phyloP scores from a whole-genome alignment of 2,888 invertebrate species.

The Esperia sulphurella region DNA sequence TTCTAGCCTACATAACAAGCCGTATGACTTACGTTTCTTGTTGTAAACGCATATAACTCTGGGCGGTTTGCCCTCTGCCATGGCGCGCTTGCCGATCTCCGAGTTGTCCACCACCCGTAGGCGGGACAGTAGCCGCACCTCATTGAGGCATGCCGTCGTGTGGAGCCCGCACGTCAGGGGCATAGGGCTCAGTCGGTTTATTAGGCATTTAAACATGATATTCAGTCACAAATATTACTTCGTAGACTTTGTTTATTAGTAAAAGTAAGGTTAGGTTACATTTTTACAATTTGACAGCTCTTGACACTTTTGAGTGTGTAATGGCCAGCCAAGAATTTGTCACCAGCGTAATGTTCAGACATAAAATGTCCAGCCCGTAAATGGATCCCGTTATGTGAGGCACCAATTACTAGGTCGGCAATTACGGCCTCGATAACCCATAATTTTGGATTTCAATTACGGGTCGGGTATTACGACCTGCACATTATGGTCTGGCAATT shows the following conservation, averaged over 20 bases:
- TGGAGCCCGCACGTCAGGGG: conserved; percentile 63
- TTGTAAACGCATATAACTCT: conserved; percentile 96
- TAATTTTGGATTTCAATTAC: too few relatives aligned
- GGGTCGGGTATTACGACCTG: too few relatives aligned
- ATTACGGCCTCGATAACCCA: too few relatives aligned
- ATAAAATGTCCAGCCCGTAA: too few relatives aligned
- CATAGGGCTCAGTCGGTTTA: conserved; percentile 35
- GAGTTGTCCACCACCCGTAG: conserved; percentile 98
- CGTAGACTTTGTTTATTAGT: neutral
- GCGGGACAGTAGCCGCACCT: conserved; percentile 87
- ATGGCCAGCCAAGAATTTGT: too few relatives aligned
- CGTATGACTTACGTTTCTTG: conserved; percentile 76
- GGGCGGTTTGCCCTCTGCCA: conserved; percentile 96
- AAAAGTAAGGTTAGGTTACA: conserved; percentile 19
- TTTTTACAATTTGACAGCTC: neutral
- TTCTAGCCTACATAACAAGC: too few relatives aligned
- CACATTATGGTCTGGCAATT: too few relatives aligned
- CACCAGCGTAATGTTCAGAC: too few relatives aligned
- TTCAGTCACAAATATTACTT: neutral
- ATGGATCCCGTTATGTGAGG: too few relatives aligned
- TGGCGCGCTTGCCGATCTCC: conserved; percentile 95
- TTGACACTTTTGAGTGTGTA: neutral
- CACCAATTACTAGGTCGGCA: too few relatives aligned
- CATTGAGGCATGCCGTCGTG: conserved; percentile 77
- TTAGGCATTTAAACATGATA: conserved; percentile 49